phyloP scores from a whole-genome alignment of 2,797 vertebrate genomes.

The Periparus ater region DNA sequence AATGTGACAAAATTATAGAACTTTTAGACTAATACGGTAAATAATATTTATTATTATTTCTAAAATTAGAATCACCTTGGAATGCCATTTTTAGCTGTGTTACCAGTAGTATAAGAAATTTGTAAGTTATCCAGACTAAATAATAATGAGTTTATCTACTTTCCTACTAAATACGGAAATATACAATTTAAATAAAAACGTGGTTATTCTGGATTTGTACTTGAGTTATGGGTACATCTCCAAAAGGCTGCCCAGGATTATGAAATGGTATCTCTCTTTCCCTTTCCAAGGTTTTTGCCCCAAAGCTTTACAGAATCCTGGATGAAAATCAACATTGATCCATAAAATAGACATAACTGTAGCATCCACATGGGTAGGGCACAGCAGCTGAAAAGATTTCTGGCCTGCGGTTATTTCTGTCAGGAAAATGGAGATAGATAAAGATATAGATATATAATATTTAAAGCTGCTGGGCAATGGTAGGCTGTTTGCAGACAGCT shows the following conservation, averaged over 20 bases:
- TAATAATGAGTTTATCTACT: neutral
- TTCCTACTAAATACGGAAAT: neutral
- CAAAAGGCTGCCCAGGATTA: neutral
- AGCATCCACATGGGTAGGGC: neutral
- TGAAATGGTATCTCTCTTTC: neutral
- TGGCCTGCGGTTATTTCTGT: constrained; percentile 1
- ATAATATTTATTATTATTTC: neutral
- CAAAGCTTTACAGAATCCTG: neutral
- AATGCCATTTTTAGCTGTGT: neutral
- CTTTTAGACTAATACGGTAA: neutral
- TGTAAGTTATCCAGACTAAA: neutral
- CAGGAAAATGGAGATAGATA: constrained; percentile 37
- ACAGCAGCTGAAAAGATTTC: constrained; percentile 23
- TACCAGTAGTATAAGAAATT: neutral
- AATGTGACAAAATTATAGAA: neutral
- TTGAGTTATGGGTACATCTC: neutral
- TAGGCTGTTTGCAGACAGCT: constrained; percentile 19
- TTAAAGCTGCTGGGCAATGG: constrained; percentile 23
- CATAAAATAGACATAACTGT: neutral
- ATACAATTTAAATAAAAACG: neutral
- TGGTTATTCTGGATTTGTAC: neutral
- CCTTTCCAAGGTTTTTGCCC: neutral
- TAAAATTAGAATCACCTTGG: neutral
- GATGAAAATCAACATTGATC: neutral
- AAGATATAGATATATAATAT: neutral